These are phyloP conservation scores for Xyrauchen texanus DNA, from an alignment of 2,113 vertebrate species.

Conservation along the genomic window DNA sequence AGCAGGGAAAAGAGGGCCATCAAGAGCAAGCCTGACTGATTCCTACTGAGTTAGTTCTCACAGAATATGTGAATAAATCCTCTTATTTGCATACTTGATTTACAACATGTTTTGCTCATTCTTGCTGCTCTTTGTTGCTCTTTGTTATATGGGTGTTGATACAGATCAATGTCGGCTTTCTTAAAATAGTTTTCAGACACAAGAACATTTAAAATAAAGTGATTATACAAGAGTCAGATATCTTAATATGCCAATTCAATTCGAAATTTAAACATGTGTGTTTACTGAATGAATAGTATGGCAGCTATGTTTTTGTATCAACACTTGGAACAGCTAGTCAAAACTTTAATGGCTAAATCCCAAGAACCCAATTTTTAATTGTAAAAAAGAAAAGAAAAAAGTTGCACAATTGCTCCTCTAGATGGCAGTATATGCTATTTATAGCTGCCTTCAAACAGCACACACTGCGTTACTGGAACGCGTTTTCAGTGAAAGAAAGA, in stretches of 20 bases:
- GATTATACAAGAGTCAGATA: neutral
- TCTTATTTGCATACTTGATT: slow-evolving; percentile 24
- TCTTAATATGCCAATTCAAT: too few species aligned
- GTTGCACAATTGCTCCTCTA: slow-evolving; percentile 41
- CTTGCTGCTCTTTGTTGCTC: slow-evolving; percentile 12
- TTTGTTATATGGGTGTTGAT: neutral
- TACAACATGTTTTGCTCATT: neutral
- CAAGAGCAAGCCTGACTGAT: slow-evolving; percentile 31
- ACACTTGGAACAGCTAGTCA: too few species aligned
- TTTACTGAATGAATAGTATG: too few species aligned
- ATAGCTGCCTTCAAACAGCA: slow-evolving; percentile 19
- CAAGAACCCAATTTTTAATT: too few species aligned
- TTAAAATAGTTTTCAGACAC: too few species aligned
- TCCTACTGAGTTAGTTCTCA: neutral
- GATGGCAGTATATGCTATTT: slow-evolving; percentile 59
- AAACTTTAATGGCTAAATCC: too few species aligned
- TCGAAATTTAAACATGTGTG: too few species aligned
- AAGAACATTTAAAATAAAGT: too few species aligned
- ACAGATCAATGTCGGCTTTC: neutral
- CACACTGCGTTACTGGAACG: slow-evolving; percentile 26
- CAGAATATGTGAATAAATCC: slow-evolving; percentile 20
- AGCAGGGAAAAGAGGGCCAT: slow-evolving; percentile 63
- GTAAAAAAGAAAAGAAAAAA: too few species aligned
- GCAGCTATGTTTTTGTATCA: too few species aligned
- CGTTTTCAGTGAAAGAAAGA: slow-evolving; percentile 55